Evolutionary conservation across 2,797 vertebrate genomes (phyloP).

Genomic region (Pristis pectinata): DNA sequence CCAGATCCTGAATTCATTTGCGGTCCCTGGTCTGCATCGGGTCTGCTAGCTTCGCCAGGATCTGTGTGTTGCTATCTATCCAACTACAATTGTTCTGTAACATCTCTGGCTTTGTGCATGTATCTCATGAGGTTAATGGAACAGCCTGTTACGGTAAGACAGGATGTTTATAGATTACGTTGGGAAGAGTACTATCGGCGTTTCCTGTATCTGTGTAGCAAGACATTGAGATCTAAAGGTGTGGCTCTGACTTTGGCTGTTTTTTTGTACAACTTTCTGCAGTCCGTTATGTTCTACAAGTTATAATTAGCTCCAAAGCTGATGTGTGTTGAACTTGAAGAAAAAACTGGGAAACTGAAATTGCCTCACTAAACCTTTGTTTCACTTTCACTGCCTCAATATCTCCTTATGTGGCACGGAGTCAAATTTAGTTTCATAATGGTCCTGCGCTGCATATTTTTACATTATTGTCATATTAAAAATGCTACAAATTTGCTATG

Average conservation of each 20-base stretch:
- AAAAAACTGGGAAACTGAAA: neutral
- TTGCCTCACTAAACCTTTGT: no score
- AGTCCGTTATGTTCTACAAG: no score
- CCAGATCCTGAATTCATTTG: no score
- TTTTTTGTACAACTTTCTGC: neutral
- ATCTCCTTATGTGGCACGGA: no score
- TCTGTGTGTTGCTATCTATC: neutral
- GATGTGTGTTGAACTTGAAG: neutral
- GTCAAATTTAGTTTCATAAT: no score
- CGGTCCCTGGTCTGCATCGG: neutral
- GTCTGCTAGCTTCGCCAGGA: neutral
- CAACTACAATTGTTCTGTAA: no score
- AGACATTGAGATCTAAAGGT: neutral
- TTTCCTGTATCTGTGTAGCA: neutral
- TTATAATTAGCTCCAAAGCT: neutral
- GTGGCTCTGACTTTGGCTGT: neutral
- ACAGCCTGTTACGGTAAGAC: neutral
- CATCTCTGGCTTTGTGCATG: neutral
- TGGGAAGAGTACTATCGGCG: neutral
- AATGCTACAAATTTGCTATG: no score
- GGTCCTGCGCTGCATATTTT: no score
- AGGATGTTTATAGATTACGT: conserved; percentile 1
- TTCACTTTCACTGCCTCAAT: no score
- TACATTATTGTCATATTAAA: no score
- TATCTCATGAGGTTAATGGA: neutral